Evolutionary conservation across 2,113 vertebrate species (phyloP).

Genomic region (Lichenostomus cassidix): DNA sequence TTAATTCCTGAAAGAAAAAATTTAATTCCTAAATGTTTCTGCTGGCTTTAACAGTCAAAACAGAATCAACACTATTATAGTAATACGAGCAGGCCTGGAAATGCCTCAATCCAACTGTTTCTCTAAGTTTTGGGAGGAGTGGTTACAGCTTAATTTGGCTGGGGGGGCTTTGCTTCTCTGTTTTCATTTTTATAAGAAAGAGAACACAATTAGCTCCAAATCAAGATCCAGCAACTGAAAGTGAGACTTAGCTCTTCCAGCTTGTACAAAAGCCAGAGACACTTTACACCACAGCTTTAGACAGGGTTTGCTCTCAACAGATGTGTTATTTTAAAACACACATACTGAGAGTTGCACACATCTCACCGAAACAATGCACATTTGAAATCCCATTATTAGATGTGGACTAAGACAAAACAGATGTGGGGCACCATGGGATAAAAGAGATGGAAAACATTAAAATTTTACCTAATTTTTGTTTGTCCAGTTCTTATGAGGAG

Average conservation of each 20-base stretch:
- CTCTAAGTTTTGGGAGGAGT: background rate
- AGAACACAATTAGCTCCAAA: background rate
- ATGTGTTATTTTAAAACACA: background rate
- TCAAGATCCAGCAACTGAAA: background rate
- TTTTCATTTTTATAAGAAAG: background rate
- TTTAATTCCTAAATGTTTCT: background rate
- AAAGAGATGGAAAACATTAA: background rate
- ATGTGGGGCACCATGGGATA: background rate
- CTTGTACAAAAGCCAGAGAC: background rate
- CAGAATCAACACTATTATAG: background rate
- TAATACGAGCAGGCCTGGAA: fast-evolving
- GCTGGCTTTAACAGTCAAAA: background rate
- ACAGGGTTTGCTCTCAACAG: background rate
- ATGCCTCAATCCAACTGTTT: background rate
- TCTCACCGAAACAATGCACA: background rate
- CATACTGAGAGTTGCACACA: background rate
- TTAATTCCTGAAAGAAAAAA: background rate
- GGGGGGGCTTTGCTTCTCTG: background rate
- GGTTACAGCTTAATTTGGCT: background rate
- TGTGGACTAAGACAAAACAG: background rate
- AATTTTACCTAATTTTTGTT: background rate
- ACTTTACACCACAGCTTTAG: background rate
- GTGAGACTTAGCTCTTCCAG: background rate
- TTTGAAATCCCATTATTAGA: background rate
- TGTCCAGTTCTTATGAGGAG: background rate